Conservation (phyloP, 2,113 vertebrate species). For the Heterotis niloticus region DNA sequence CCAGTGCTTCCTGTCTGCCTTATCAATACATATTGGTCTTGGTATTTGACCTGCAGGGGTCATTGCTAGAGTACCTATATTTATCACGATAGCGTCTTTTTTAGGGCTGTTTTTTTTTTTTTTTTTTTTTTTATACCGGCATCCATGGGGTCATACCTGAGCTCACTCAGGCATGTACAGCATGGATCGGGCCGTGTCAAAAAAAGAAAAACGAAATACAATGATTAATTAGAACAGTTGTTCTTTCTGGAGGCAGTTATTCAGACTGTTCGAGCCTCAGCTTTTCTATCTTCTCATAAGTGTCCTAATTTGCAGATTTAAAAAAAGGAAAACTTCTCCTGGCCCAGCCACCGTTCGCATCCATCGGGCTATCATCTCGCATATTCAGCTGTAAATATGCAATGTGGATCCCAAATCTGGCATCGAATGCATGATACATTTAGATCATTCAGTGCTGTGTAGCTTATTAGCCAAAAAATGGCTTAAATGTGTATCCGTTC, state of each 20-base stretch:
- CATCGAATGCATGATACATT: not conserved
- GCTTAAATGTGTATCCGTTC: not conserved
- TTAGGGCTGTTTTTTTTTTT: not conserved
- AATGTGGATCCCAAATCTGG: not conserved
- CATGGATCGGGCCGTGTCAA: slow-evolving; percentile 14
- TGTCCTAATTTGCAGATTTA: slow-evolving; percentile 21
- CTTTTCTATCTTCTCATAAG: slow-evolving; percentile 13
- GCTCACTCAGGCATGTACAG: not conserved
- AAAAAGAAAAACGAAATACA: not conserved
- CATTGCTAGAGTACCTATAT: too few relatives aligned
- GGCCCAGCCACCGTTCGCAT: not conserved
- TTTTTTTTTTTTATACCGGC: too few relatives aligned
- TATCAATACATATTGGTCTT: too few relatives aligned
- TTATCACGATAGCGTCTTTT: too few relatives aligned
- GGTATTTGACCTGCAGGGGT: too few relatives aligned
- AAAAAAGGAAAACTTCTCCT: not conserved
- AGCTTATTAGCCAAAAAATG: not conserved
- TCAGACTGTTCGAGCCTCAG: slow-evolving; percentile 22
- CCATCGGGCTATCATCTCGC: not conserved
- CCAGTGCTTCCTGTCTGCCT: not conserved
- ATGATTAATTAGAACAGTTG: slow-evolving; percentile 28
- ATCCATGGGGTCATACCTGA: not conserved
- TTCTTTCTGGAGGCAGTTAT: slow-evolving; percentile 17
- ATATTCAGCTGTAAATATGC: not conserved
- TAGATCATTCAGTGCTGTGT: not conserved